phyloP scores from a whole-genome alignment of 2,888 invertebrate species.

The Tricholauxania praeusta region DNA sequence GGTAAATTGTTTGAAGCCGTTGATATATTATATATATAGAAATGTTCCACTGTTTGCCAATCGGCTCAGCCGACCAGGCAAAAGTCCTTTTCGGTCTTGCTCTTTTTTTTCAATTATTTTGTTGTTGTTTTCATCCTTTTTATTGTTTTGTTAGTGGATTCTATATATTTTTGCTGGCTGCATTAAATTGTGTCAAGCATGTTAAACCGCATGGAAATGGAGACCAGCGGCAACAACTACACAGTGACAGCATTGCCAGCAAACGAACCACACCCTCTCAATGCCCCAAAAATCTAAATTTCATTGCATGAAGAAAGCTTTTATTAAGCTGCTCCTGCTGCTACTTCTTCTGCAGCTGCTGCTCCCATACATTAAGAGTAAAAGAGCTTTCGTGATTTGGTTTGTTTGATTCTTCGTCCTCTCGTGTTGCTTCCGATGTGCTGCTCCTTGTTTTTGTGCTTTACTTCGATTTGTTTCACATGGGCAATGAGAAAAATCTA shows the following conservation, averaged over 20 bases:
- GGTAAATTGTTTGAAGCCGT: too few relatives aligned
- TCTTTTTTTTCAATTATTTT: background rate
- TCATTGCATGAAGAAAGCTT: conserved; percentile 26
- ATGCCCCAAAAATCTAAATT: conserved; percentile 59
- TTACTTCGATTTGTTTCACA: background rate
- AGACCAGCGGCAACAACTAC: conserved; percentile 7
- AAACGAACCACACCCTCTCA: conserved; percentile 63
- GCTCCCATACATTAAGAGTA: conserved; percentile 8
- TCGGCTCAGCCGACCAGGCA: background rate
- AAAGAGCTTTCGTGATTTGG: conserved; percentile 33
- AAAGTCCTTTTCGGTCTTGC: background rate
- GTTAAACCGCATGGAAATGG: conserved; percentile 22
- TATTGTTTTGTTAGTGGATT: background rate
- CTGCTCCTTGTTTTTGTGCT: background rate
- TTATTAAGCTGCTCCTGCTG: conserved; percentile 36
- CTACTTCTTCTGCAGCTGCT: background rate
- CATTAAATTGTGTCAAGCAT: conserved; percentile 38
- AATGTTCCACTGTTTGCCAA: background rate
- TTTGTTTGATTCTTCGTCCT: conserved; percentile 15
- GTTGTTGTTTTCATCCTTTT: conserved; percentile 21
- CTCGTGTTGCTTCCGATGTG: background rate
- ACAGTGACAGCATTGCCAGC: background rate
- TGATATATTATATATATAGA: too few relatives aligned
- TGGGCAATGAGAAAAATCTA: conserved; percentile 8
- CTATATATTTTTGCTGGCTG: conserved; percentile 13